phyloP scores from a whole-genome alignment of 2,888 invertebrate genomes.

The Monochamus alternatus region DNA sequence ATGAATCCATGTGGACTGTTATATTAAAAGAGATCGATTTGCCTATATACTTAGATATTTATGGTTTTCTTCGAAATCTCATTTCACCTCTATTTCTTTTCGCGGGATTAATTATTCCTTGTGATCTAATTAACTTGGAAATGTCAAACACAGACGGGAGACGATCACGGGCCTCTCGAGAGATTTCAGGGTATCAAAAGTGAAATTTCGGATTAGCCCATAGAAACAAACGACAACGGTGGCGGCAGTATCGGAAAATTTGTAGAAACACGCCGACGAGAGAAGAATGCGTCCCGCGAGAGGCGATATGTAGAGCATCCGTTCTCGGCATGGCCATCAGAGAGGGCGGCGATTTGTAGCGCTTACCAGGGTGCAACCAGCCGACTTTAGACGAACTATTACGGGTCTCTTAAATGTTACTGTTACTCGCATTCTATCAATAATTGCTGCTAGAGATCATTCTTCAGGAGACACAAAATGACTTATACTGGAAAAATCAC shows the following conservation, averaged over 20 bases:
- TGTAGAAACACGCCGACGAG: constrained; percentile 43
- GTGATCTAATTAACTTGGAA: no score
- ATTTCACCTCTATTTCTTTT: no score
- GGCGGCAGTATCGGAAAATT: constrained; percentile 38
- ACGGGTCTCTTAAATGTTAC: constrained; percentile 43
- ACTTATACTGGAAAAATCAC: no score
- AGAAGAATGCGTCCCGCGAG: constrained; percentile 58
- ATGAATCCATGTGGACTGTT: constrained; percentile 4
- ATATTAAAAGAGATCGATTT: not conserved
- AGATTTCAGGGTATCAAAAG: not conserved
- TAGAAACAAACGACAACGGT: constrained; percentile 35
- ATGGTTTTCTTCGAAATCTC: no score
- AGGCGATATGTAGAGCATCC: constrained; percentile 58
- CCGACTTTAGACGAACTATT: not conserved
- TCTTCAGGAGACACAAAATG: no score
- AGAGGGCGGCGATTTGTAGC: constrained; percentile 61
- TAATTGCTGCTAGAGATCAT: no score
- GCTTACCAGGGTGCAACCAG: constrained; percentile 56
- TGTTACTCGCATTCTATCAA: no score
- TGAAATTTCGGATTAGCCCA: constrained; percentile 32
- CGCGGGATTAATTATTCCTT: no score
- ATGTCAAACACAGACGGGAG: no score
- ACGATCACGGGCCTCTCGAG: not conserved
- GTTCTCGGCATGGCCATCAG: constrained; percentile 53
- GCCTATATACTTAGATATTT: no score